Base-by-base conservation (phyloP, 2,888 invertebrate species). In the Agrochola lota region DNA sequence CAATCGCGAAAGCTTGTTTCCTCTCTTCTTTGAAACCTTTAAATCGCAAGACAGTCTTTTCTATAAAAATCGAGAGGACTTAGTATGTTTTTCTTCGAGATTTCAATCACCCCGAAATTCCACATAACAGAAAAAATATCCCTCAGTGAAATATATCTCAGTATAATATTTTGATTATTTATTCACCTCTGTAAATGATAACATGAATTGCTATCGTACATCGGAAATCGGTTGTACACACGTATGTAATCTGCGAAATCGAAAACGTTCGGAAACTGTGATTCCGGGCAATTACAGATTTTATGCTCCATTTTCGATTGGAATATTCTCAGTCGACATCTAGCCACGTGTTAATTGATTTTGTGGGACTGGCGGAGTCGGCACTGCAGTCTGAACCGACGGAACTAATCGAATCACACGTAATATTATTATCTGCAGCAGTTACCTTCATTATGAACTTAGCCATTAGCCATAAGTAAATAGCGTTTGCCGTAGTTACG, bases 201-300 rank as follows among this genome's bases (percentile, higher is more conserved):
- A 91, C 91, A 89, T 86, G 92, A 92, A 93, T 92, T 92, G 91
- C 91, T 90, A 93, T 93, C 93, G 92, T 91, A 90, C 91, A 89
- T 92, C 92, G 94, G 94, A 94, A 93, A 93, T 94, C 91, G 92
- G 90, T 90, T 91, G 91, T 91, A 91, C 90, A 92, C 91, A 91
- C 92, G 91, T 92, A 89, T 90, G 92, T 91, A 92, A 94, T 92
- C 92, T 91, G 88, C 88, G 80, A 93, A 92, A 94, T 94, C 92
- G 94, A 93, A 94, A 93, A 91, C 90, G 91, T 90, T 91, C 91
- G 91, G 91, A 92, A 93, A 92, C 92, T 92, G 90, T 90, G 91
- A 91, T 91, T 91, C 88, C 88, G 86, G 84, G 78, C 88, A 86
- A 91, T 92, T 91, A 91, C 84, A 89, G 87, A 91, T 92, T 91